Base-by-base conservation (phyloP, 1,140 invertebrate species). In the Nylanderia fulva region DNA sequence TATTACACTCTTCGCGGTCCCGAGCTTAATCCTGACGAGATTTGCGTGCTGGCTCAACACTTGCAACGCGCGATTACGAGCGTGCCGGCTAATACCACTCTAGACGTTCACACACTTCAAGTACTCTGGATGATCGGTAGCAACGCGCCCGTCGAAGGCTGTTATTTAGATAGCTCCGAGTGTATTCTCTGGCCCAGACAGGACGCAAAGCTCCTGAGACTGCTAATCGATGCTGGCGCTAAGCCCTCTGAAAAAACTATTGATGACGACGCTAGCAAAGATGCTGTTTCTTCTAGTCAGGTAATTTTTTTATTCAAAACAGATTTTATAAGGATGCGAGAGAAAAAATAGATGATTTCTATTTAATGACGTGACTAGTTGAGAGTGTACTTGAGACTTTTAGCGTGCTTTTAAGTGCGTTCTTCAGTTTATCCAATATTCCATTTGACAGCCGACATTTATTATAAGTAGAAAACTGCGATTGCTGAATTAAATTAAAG, bases 111-210 rank as follows among this genome's bases (percentile, higher is more conserved):
- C 87, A 96, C 96, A 0, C 92, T 97, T 45, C 95, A 96, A 24
- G 95, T 97, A 6, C 93, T 97, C 0, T 97, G 97, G 97, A 95
- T 97, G 68, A 94, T 97, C 48, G 95, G 96, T 79, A 96, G 96
- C 36, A 96, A 96, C 0, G 96, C 96, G 45, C 95, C 96, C 8
- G 95, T 97, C 24, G 96, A 96, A 42, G 95, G 96, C 0, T 96
- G 96, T 69, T 94, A 97, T 68, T 93, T 96, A 63, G 95, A 95
- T 60, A 95, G 93, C 77, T 93, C 94, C 0, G 94, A 95, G 21
- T 94, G 93, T 83, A 93, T 95, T 82, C 89, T 94, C 27, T 94
- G 94, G 94, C 94, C 94, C 6, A 92, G 94, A 61, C 94, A 95
- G 60, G 96, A 97, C 87, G 95, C 95, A 18, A 96, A 96, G 90